Percentiles rank a stretch among this genome's conserved stretches.
These are phyloP conservation scores for Sphecodes monilicornis DNA, from an alignment of 2,888 invertebrate species.

Conservation along the genomic window DNA sequence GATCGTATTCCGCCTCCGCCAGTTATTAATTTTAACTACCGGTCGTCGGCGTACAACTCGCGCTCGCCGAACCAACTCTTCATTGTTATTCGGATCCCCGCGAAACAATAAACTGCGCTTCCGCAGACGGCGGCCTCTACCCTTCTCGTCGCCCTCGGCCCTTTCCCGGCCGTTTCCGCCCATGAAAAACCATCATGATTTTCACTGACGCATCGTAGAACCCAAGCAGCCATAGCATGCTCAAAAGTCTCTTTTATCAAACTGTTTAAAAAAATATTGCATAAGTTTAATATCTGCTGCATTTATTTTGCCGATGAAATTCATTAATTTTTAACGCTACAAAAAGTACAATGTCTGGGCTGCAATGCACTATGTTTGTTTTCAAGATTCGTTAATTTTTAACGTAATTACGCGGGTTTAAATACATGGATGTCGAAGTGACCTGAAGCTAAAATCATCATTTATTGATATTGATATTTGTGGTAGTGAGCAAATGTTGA, in stretches of 20 bases:
- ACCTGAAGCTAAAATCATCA: no score
- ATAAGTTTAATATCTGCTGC: background rate
- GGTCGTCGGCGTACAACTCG: conserved; percentile 45
- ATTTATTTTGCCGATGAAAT: background rate
- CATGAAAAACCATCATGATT: conserved; percentile 18
- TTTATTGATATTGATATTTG: no score
- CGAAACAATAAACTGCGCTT: conserved; percentile 61
- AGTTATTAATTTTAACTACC: conserved; percentile 70
- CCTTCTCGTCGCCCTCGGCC: background rate
- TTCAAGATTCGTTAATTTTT: background rate
- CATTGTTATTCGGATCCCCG: conserved; percentile 54
- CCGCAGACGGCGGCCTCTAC: conserved; percentile 25
- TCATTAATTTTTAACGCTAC: background rate
- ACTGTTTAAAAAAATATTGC: background rate
- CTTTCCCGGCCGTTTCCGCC: background rate
- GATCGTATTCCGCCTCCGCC: conserved; percentile 56
- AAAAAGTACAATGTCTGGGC: no score
- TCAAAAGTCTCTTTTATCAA: background rate
- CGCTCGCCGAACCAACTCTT: conserved; percentile 48
- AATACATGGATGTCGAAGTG: background rate
- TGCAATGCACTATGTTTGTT: background rate
- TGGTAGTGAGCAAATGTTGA: no score
- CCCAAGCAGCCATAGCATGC: background rate
- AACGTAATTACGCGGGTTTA: background rate
- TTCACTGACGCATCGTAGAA: background rate